These are phyloP conservation scores for Hydroisotoma schaefferi DNA, from an alignment of 2,888 invertebrate species.

Conservation along the genomic window DNA sequence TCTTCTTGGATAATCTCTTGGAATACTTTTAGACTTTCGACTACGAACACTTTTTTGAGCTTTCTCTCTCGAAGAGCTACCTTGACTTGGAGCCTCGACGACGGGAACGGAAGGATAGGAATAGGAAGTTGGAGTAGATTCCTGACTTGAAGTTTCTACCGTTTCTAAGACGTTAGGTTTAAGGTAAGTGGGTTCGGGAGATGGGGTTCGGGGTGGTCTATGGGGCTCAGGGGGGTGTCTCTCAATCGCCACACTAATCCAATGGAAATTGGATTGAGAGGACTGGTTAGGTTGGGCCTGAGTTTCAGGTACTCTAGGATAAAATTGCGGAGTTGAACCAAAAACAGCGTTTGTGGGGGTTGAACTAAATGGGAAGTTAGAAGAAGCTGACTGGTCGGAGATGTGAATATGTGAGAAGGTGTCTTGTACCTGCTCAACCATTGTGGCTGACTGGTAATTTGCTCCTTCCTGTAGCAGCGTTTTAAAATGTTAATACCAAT, in stretches of 20 bases:
- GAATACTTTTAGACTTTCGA: too few species aligned
- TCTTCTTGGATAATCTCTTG: too few species aligned
- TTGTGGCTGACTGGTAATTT: constrained; percentile 37
- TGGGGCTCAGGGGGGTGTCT: constrained; percentile 39
- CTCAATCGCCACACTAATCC: constrained; percentile 41
- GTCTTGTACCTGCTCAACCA: constrained; percentile 46
- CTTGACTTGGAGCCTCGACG: too few species aligned
- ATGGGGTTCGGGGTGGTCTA: constrained; percentile 24
- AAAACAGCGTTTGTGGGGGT: not conserved
- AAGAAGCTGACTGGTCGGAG: constrained; percentile 27
- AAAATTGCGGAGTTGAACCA: constrained; percentile 10
- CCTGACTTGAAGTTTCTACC: too few species aligned
- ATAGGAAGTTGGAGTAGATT: too few species aligned
- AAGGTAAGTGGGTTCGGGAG: constrained; percentile 6
- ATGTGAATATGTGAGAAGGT: constrained; percentile 38
- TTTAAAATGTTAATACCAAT: constrained; percentile 18
- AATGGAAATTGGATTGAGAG: constrained; percentile 47
- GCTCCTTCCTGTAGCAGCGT: constrained; percentile 33
- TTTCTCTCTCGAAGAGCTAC: too few species aligned
- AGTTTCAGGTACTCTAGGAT: not conserved
- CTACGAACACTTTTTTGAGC: too few species aligned
- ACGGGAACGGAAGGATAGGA: too few species aligned
- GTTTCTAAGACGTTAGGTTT: too few species aligned
- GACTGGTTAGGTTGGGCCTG: constrained; percentile 33
- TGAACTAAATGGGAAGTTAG: constrained; percentile 21